Conservation (phyloP, 2,113 vertebrate species). For the Prionailurus viverrinus region DNA sequence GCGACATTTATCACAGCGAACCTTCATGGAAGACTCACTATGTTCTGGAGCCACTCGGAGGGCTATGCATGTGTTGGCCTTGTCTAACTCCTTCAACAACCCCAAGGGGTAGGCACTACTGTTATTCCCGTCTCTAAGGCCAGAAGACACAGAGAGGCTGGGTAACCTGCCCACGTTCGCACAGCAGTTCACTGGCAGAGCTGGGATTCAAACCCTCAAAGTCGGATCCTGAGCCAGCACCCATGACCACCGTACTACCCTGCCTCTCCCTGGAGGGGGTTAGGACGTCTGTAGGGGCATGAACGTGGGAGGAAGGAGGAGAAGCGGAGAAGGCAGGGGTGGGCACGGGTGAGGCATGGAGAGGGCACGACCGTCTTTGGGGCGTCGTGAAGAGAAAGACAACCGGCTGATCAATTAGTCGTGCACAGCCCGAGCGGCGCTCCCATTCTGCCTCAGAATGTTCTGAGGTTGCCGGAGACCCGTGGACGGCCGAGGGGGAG, state of each 20-base stretch:
- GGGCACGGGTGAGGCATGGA: rapidly evolving
- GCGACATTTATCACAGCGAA: neutral
- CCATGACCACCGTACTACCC: rapidly evolving
- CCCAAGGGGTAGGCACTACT: neutral
- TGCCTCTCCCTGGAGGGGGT: neutral
- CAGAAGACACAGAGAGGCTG: neutral
- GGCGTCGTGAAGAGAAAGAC: neutral
- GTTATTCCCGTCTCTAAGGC: neutral
- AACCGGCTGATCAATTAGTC: neutral
- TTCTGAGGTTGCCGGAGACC: neutral
- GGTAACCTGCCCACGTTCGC: neutral
- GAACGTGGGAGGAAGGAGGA: neutral
- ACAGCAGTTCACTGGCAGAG: neutral
- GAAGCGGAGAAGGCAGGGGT: neutral
- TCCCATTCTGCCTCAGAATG: neutral
- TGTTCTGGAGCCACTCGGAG: neutral
- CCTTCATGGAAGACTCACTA: neutral
- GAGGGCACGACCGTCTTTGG: neutral
- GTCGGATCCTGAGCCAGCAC: rapidly evolving
- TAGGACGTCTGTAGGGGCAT: neutral
- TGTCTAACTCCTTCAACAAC: neutral
- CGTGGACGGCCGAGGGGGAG: neutral
- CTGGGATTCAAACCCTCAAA: neutral
- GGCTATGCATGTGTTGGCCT: neutral
- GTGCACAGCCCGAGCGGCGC: neutral